Evolutionary conservation across 2,888 invertebrate species (phyloP), one percentile per base, ranked within the genome.

Genomic region (Caenorhabditis macrosperma): DNA sequence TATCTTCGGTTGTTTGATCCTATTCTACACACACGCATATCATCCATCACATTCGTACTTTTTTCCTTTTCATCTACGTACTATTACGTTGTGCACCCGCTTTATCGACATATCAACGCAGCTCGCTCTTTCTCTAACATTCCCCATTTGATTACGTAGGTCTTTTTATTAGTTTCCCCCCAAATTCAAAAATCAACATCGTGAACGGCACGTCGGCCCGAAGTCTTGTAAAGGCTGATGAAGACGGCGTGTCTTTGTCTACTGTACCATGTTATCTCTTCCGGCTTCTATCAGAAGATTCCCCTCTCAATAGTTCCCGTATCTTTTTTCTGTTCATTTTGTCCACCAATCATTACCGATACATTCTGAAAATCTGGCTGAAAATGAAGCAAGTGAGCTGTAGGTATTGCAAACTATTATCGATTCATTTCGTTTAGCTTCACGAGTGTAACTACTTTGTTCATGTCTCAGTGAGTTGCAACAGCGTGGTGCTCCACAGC

Each of bases 201-300:
- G 6, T 3, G 15, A 38, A 38, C 9, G 38, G 38, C 38, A 38
- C 38, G 38, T 38, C 38, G 2, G 3, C 15, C 12, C 38, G 20
- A 44, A n/a, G 44, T 44, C 44, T 44, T 44, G 5, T 68, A 48
- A 68, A 59, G 59, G 20, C n/a, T 17, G 55, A 44, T 35, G 33
- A 59, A 50, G 35, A 35, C 24, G 50, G 35, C 20, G 26, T 61
- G 46, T 61, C 30, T 15, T 17, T 44, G n/a, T 44, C 44, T 44
- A 44, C 44, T 44, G 44, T 44, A 44, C 17, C 44, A 44, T 44
- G 20, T 44, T 10, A 33, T 12, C 38, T 38, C 44, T 17, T 5
- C 4, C 44, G 2, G 3, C 44, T 44, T 44, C 44, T 44, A 5
- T 20, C 44, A 44, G 44, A 44, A 44, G 44, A 44, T 15, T 2